phyloP scores from a whole-genome alignment of 2,888 invertebrate species.

The Cecidostiba fungosa region DNA sequence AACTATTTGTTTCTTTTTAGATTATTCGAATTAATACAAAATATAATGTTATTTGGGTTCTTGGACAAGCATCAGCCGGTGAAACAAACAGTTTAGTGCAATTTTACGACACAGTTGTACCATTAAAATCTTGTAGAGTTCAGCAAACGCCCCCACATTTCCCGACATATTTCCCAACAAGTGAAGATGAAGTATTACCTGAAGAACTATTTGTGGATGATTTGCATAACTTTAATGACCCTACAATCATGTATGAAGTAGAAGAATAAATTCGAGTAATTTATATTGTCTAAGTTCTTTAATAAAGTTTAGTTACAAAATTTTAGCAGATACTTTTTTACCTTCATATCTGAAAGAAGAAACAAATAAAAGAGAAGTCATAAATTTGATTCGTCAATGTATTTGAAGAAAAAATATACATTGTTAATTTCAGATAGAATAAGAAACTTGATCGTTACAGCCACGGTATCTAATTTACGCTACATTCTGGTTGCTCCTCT shows the following conservation, averaged over 20 bases:
- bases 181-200: conserved; percentile 81
- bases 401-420: conserved; percentile 65
- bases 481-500: conserved; percentile 71
- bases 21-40: conserved; percentile 96
- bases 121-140: conserved; percentile 80
- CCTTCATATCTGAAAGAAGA: conserved; percentile 9
- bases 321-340: conserved; percentile 5
- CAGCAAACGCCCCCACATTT: conserved; percentile 83
- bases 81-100: conserved; percentile 89
- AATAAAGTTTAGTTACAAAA: conserved; percentile 62
- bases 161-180: conserved; percentile 88
- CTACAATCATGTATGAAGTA: conserved; percentile 85
- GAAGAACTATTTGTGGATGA: conserved; percentile 90
- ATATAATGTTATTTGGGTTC: conserved; percentile 94
- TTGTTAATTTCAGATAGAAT: conserved; percentile 64
- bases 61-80: conserved; percentile 91
- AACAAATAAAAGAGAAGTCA: conserved; percentile 38
- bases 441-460: conserved; percentile 67
- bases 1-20: conserved; percentile 81
- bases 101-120: conserved; percentile 90
- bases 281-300: conserved; percentile 42
- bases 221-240: conserved; percentile 88
- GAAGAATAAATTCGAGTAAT: conserved; percentile 61
- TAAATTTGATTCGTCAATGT: conserved; percentile 64
- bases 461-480: conserved; percentile 69